Evolutionary conservation across 1,140 invertebrate genomes (phyloP), one percentile per base, ranked within the genome.

Genomic region (Zaprionus lachaisei): DNA sequence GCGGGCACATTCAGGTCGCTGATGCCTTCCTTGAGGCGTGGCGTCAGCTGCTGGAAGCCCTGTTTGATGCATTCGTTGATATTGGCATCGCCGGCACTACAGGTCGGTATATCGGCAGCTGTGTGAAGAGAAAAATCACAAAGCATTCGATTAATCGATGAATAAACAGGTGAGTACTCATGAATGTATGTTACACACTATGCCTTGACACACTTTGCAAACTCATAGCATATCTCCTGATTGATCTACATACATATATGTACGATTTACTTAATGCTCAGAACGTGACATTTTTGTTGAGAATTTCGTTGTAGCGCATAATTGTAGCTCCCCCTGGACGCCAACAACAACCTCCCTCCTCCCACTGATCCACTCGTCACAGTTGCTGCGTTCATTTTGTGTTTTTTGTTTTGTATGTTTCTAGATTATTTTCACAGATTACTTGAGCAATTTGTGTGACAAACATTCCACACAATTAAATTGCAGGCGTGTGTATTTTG

Each of bases 51-150:
- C 64, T 91, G 79, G 26, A 93, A 83, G 47, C 79, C 87, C 60
- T 85, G 77, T 37, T 78, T 83, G 7, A 93, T 89, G 71, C 92
- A 93, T 54, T 92, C 89, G 72, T 85, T 92, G 24, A 93, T 81
- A 47, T 89, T 80, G 22, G 71, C 72, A 72, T 93, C 92, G 17
- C 68, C 37, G 24, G 83, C 72, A 31, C 70, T 74, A 24, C 92
- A 93, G 7, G 86, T 90, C 5, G 91, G 91, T 49, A 93, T 91
- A 61, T 79, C 79, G 28, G 58, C 77, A n/a, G 92, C 89, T 92
- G 71, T 61, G 34, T 5, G 24, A 26, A 9, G 22, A 61, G 38
- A 55, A 61, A 6, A 28, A 28, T 28, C 26, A 7, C 0, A 11
- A 11, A 78, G 55, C 24, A 70, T 22, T 20, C 28, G 65, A 58